Base-by-base conservation (phyloP, 2,888 invertebrate genomes). In the Panzeria rudis region DNA sequence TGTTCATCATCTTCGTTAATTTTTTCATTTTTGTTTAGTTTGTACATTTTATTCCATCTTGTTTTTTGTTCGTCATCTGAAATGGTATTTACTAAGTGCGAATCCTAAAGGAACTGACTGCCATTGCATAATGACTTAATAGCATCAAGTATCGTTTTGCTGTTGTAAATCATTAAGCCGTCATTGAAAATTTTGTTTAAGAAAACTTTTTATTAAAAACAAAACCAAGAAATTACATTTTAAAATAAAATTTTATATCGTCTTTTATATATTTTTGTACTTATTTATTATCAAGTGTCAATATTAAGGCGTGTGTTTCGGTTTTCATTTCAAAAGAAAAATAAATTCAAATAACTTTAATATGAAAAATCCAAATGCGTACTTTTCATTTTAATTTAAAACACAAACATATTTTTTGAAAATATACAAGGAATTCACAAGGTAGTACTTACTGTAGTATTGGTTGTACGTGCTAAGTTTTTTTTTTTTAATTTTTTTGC, bases 31-130 rank as follows among this genome's bases (percentile, higher is more conserved):
- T n/a, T 13, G 38, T 72, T 69, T 38, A 20, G 20, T 41, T 38
- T 6, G 13, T 35, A 38, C 3, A 25, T 69, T 29, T 15, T 25
- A 11, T 64, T 20, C 6, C 25, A n/a, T 52, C 8, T 64, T 29
- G 0, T 56, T 56, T 8, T 32, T 41, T 61, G 50, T 41, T 54
- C 13, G 44, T n/a, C n/a, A n/a, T 3, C 41, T 35, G 8, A n/a
- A 35, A 47, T n/a, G n/a, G 1, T 87, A 89, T 89, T 89, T 89
- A 89, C 88, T 86, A 88, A 87, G 11, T 61, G 69, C 38, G 69
- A 61, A 35, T 75, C 78, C 72, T 71, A 38, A 71, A 71, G 85
- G 81, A 75, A 64, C 50, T 50, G 29, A 50, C 44, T 59, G 54
- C 15, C 61, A 69, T 64, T 69, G 62, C 69, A 62, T 32, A 50